Evolutionary conservation across 2,113 vertebrate genomes (phyloP).

Genomic region (Silurus meridionalis): DNA sequence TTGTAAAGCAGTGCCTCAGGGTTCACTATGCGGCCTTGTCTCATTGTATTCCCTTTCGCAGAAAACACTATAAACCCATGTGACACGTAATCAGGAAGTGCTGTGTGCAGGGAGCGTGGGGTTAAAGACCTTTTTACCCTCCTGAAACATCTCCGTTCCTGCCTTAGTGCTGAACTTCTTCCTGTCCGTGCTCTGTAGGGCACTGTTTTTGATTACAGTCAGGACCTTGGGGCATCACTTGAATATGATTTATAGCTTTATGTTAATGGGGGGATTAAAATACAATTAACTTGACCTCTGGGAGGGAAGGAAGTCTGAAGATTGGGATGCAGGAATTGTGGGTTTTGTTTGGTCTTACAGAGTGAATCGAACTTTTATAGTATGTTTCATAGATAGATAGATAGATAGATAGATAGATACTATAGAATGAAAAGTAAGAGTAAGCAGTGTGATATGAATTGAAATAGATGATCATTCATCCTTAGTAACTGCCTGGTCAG

Average conservation of each 20-base stretch:
- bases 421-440: too few relatives aligned
- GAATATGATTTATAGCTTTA: conserved; percentile 47
- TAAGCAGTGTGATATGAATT: too few relatives aligned
- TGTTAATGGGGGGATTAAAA: conserved; percentile 43
- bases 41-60: not conserved
- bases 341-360: not conserved
- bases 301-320: conserved; percentile 17
- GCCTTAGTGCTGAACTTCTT: conserved; percentile 20
- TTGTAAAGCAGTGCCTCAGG: not conserved
- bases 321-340: not conserved
- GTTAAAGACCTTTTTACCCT: conserved; percentile 2
- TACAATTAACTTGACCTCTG: conserved; percentile 35
- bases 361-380: not conserved
- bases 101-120: not conserved
- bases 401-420: too few relatives aligned
- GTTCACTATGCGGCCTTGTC: conserved; percentile 13
- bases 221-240: conserved; percentile 24
- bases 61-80: conserved; percentile 16
- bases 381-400: too few relatives aligned
- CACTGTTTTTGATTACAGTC: conserved; percentile 34
- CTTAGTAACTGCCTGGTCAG: too few relatives aligned
- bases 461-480: too few relatives aligned
- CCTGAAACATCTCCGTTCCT: not conserved
- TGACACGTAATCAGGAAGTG: conserved; percentile 41
- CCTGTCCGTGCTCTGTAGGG: conserved; percentile 25